Evolutionary conservation across 1,140 invertebrate genomes (phyloP).

Genomic region (Stegodyphus dumicola): DNA sequence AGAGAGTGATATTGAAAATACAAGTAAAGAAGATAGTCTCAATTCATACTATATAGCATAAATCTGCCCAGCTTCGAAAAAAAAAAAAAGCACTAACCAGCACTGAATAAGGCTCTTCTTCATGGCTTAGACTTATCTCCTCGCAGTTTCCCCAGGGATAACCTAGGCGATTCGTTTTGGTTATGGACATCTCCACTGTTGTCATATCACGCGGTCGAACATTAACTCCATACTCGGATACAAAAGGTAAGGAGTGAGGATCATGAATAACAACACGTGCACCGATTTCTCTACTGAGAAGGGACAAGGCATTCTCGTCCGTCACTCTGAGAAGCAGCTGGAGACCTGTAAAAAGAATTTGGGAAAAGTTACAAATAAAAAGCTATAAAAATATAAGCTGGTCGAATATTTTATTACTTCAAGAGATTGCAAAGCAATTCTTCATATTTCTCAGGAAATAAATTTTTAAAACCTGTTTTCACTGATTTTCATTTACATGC

Average conservation of each 20-base stretch:
- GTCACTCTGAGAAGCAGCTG: slow-evolving; percentile 29
- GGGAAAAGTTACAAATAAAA: neutral
- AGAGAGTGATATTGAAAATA: no score
- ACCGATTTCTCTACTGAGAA: slow-evolving; percentile 28
- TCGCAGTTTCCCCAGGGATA: slow-evolving; percentile 27
- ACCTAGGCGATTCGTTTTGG: slow-evolving; percentile 8
- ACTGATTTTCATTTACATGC: no score
- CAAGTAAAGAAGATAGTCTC: no score
- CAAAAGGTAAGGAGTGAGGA: slow-evolving; percentile 35
- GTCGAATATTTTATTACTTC: no score
- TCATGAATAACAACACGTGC: slow-evolving; percentile 38
- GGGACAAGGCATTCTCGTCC: neutral
- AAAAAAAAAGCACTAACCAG: neutral
- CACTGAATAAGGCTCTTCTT: slow-evolving; percentile 22
- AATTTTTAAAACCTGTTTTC: no score
- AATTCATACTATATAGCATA: no score
- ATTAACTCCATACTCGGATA: slow-evolving; percentile 30
- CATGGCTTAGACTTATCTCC: neutral
- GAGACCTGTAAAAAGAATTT: slow-evolving; percentile 7
- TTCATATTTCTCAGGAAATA: no score
- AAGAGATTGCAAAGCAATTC: no score
- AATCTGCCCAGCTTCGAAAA: no score
- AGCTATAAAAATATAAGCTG: no score
- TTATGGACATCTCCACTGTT: slow-evolving; percentile 2
- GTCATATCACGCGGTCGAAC: slow-evolving; percentile 30